Base-by-base conservation (phyloP, 1,140 invertebrate species). In the Solen grandis region DNA sequence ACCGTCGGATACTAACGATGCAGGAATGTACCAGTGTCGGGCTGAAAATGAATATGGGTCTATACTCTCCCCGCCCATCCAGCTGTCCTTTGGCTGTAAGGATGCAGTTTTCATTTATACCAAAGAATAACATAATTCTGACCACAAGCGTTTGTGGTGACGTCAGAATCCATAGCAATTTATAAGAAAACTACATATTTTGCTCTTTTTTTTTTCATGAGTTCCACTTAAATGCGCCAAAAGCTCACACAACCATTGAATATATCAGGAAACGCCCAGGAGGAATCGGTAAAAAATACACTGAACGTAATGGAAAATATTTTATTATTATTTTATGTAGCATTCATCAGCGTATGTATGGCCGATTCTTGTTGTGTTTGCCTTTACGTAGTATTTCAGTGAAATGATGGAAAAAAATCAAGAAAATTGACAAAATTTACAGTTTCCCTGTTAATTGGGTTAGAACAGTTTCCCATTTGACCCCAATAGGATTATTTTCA, bases 21-120 rank as follows among this genome's bases (percentile, higher is more conserved):
- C 82, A 25, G 73, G 68, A 0, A 52, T 78, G 14, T 88, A 87
- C 57, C 73, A 80, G 54, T 88, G 87, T 70, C 46, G 35, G 29
- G 87, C 84, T 0, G 54, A 41, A 13, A 88, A 88, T 60, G 19
- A 79, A 13, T 68, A 69, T 54, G 87, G 87, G 1, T 68, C 74
- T 2, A 76, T 84, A 22, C 27, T 83, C 0, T 84, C 86, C 63
- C 31, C 38, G 27, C 65, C 80, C 14, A 69, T 82, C 0, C 25
- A 72, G 10, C 52, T 88, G 10, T 84, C 84, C 0, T 87, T 88
- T 85, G 87, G 86, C 35, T 60, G 86, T 87, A 83, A 82, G 82
- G 38, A 29, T 1, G 5, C 8, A 8, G 8, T 46, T 46, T 8
- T 46, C 19, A 19, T 46, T 10, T 10, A 46, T 8, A 19, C 41